Base-by-base conservation (phyloP, 1,140 invertebrate genomes). In the Antheraea pernyi region DNA sequence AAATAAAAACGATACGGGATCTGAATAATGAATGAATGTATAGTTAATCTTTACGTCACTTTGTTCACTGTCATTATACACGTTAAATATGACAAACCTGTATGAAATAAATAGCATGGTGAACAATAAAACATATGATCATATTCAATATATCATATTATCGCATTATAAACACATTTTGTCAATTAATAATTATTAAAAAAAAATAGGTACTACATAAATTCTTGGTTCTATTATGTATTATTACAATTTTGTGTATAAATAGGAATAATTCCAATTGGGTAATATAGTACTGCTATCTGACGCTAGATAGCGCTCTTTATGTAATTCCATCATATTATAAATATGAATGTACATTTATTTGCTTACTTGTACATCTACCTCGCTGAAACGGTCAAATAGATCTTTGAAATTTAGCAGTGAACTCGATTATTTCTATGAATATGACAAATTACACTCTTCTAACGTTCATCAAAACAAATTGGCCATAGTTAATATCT, bases 11-110 rank as follows among this genome's bases (percentile, higher is more conserved):
- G 80, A 75, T 67, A 64, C 73, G 80, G 77, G 76, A 76, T 80
- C 79, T 86, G 89, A 88, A 88, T 89, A 67, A 88, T 83, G 85
- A 91, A 91, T 88, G 80, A 82, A 82, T 79, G 72, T 73, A 74
- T 67, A 73, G 65, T 58, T 68, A 60, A 69, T 70, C 65, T 79
- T 71, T 76, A 77, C 75, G 78, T 77, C 73, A 79, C 69, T 73
- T 72, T 64, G 58, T 71, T 59, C 70, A 68, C 62, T 71, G 60
- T 63, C 46, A 67, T 62, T 65, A 68, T 63, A 71, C 58, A 59
- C 62, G 18, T 13, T 61, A 36, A 22, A 22, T 30, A 19, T 53
- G 13, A 53, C 46, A 53, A 53, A 13, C 46, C 16, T n/a, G 9
- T 13, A 42, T 10, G 11, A 42, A 42, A 53, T 16, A 53, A 53